Base-by-base conservation (phyloP, 2,888 invertebrate genomes). In the Troides oblongomaculatus region DNA sequence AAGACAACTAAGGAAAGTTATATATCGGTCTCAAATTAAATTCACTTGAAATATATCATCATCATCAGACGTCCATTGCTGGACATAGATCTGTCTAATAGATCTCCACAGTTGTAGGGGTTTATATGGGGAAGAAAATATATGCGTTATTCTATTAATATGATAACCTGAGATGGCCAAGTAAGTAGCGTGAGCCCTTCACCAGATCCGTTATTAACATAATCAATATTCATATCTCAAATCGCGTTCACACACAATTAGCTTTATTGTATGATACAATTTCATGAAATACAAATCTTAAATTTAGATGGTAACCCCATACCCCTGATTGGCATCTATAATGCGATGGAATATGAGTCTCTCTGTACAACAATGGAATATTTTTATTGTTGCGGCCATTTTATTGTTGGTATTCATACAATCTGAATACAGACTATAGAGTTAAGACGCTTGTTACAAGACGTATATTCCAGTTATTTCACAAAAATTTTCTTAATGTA, bases 181-280 rank as follows among this genome's bases (percentile, higher is more conserved):
- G n/a, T 21, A 61, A 56, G 56, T 30, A 61, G 53, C n/a, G 25
- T 30, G 58, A 63, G 73, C 75, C 79, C 80, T 73, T 53, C 64
- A 60, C 73, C 53, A 3, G 53, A 70, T 72, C 62, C 65, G 76
- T 74, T 79, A 86, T 86, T 83, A 86, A 73, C 82, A 85, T 84
- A 86, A 79, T 80, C 79, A 88, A 89, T 90, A 92, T 90, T 89
- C 86, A 87, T 87, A 84, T 83, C 83, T 80, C 76, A 77, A 73
- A 74, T 76, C 78, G 73, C 76, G 85, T 90, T 92, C 91, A 92
- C 92, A 92, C 92, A 92, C 90, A 91, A 92, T 92, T 92, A 92
- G 90, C 81, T 86, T 73, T 83, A 89, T 92, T 89, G 90, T 89
- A 83, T 83, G 74, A 82, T 81, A 79, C 81, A 79, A 85, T 86